Base-by-base conservation (phyloP, 2,113 vertebrate genomes). In the Morone saxatilis region DNA sequence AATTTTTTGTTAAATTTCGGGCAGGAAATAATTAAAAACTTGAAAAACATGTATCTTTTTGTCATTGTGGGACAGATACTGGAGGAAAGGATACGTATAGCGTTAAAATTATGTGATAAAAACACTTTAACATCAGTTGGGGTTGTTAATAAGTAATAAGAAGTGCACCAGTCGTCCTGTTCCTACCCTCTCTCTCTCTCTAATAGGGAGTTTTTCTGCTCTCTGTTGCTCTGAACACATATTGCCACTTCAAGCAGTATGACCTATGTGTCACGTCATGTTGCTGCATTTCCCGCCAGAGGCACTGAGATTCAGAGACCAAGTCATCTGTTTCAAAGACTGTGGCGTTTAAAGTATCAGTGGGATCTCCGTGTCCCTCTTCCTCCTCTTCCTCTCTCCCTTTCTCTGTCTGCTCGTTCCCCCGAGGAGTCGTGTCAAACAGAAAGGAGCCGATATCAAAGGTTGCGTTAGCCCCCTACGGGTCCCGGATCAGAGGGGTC, bases 361-460 rank as follows among this genome's bases (percentile, higher is more conserved):
- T 41, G 17, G 41, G 63, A 70, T 84, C 63, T 50, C 14, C 36
- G 8, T 17, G 53, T 65, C 25, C 43, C 20, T 40, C 25, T 17
- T 61, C 76, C 22, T 66, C 76, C 36, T 74, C 83, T 48, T 54
- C 25, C 6, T 53, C 53, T 31, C 20, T 11, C 65, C 20, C 50
- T 57, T 51, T 69, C 40, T 78, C 25, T 7, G 53, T 47, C 72
- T 66, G 79, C 40, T 60, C 3, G 4, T 66, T 20, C 81, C 89
- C 77, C 56, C 41, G 0, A 74, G 86, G 71, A 79, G 62, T 68
- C 71, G 0, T 74, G 86, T 76, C 76, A 62, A 80, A 80, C 72
- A 56, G 75, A 75, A 59, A 84, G 63, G 59, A 69, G 80, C 83
- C 47, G 71, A 80, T 88, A 84, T 89, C 85, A 89, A 84, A 91